Evolutionary conservation across 92 coral and sea anemone genomes (phyloP), one percentile per base, ranked within the genome.

Genomic region (Umimayanthus kanabou): DNA sequence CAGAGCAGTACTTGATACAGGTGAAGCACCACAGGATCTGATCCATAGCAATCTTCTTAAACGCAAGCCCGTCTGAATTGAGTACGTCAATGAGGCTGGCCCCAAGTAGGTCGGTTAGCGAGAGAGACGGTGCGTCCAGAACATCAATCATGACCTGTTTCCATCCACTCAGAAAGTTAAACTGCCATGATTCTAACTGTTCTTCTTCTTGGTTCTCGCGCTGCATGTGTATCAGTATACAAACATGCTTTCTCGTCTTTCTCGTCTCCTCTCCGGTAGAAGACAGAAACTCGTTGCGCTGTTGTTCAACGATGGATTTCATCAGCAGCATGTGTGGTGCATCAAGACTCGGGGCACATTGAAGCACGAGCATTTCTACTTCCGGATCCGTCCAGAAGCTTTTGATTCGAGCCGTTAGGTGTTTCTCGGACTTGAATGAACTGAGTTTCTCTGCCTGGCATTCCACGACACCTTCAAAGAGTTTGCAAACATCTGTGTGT

Each of bases 151-250:
- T 91, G 13, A 94, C 97, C 72, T 95, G 99, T 81, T 87, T 92
- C 99, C 99, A 97, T 4, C 98, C 98, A 80, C 99, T 95, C 26
- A 93, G 92, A 80, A 93, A 97, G 92, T 95, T 97, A 70, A 97
- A 97, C 86, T 97, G 98, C 99, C 99, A 97, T 15, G 92, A 94
- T 30, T 90, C 88, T 28, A 2, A 64, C 28, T 23, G 25, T 28
- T 79, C 45, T 8, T 80, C 87, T 40, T 88, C 91, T 13, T 49
- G 72, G 65, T 79, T 88, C 87, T 91, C 94, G 4, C 99, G 93
- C 50, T 92, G 96, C 33, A 95, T 88, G 87, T 97, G 99, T 30
- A 97, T 88, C 16, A 97, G 88, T 33, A 97, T 94, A 67, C 99
- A 97, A 4, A 93, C 98, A 91, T 97, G 97, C 90, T 97, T 97